phyloP scores from a whole-genome alignment of 2,888 invertebrate genomes.

The Taenaris catops region DNA sequence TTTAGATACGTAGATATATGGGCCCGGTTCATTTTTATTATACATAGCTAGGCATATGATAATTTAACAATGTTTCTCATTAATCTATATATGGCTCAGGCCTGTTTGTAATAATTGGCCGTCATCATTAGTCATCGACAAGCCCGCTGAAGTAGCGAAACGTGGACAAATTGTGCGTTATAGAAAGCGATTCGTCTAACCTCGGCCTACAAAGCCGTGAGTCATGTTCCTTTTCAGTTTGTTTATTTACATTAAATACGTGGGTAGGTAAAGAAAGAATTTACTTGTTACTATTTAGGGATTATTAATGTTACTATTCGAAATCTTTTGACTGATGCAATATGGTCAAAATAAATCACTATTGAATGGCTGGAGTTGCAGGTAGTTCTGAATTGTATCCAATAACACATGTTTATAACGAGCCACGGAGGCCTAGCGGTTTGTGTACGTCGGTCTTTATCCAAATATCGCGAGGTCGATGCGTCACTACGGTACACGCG shows the following conservation, averaged over 20 bases:
- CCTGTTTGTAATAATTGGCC: slow-evolving; percentile 1
- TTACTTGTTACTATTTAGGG: slow-evolving; percentile 4
- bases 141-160: slow-evolving; percentile 17
- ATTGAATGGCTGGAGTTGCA: no score
- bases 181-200: slow-evolving; percentile 13
- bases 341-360: no score
- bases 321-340: not conserved
- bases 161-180: slow-evolving; percentile 9
- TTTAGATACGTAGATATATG: no score
- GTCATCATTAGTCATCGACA: slow-evolving; percentile 17
- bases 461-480: no score
- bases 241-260: slow-evolving; percentile 27
- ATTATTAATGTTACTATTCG: not conserved
- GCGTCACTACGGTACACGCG: no score
- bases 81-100: slow-evolving; percentile 3
- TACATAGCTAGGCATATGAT: slow-evolving; percentile 1
- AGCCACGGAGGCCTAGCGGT: no score
- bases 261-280: slow-evolving; percentile 19
- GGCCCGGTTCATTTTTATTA: no score
- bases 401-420: no score
- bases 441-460: no score
- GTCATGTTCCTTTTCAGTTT: slow-evolving; percentile 24
- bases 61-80: slow-evolving; percentile 8
- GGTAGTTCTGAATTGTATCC: no score
- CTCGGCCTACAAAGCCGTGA: slow-evolving; percentile 15